phyloP scores from a whole-genome alignment of 2,113 vertebrate species.

The Phalacrocorax pelagicus region DNA sequence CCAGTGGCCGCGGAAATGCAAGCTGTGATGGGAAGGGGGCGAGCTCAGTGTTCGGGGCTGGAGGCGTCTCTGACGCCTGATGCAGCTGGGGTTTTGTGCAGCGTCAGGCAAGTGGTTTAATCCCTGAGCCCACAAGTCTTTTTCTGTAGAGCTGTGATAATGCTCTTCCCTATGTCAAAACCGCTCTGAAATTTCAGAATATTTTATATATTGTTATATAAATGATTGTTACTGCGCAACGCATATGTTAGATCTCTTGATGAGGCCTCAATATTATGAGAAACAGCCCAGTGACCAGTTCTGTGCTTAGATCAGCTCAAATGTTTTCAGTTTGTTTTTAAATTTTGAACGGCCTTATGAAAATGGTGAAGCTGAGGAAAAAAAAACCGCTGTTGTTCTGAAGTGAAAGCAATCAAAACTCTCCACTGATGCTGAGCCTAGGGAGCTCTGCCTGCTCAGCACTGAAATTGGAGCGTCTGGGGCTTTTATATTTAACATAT shows the following conservation, averaged over 20 bases:
- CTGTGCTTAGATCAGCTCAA: not conserved
- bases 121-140: not conserved
- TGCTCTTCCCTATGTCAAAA: not conserved
- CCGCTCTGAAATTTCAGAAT: not conserved
- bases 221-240: not conserved
- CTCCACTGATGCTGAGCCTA: not conserved
- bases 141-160: not conserved
- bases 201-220: fast-evolving
- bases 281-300: not conserved
- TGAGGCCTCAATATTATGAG: not conserved
- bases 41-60: not conserved
- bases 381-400: not conserved
- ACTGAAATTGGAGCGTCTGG: not conserved
- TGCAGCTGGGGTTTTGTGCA: not conserved
- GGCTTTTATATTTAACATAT: not conserved
- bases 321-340: not conserved
- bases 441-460: not conserved
- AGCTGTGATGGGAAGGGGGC: not conserved
- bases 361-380: not conserved
- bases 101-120: not conserved
- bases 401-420: not conserved
- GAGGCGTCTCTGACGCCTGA: not conserved
- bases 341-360: not conserved
- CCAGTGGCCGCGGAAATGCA: fast-evolving
- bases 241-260: not conserved